Percentiles rank a stretch among this genome's conserved stretches.
These are phyloP conservation scores for Scolopax bukidnonensis DNA, from an alignment of 2,797 vertebrate genomes.

Conservation along the genomic window DNA sequence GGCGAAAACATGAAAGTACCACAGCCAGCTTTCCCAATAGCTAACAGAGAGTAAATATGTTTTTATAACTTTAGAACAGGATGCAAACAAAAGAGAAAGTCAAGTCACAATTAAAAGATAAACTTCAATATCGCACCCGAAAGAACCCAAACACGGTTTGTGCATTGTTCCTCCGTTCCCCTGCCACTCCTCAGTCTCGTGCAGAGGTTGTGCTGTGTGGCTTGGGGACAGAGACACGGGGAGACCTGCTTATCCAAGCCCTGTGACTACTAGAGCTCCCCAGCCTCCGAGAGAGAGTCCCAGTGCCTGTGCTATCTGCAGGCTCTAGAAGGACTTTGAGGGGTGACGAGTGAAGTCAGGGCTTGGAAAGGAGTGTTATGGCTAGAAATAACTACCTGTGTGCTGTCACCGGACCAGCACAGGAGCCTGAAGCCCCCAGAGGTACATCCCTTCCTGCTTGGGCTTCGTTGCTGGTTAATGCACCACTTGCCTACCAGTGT, in stretches of 20 bases:
- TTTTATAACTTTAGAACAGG: conserved; percentile 29
- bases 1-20: neutral
- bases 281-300: neutral
- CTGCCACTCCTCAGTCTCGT: neutral
- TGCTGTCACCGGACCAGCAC: neutral
- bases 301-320: neutral
- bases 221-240: neutral
- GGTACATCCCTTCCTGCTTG: neutral
- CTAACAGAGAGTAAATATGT: conserved; percentile 28
- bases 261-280: neutral
- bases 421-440: neutral
- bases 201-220: neutral
- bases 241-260: neutral
- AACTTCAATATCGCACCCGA: neutral
- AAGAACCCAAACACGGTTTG: neutral
- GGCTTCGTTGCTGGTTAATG: neutral
- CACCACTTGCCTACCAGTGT: neutral
- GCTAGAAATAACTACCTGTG: neutral
- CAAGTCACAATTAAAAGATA: neutral
- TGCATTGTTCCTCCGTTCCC: neutral
- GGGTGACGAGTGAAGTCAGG: neutral
- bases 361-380: neutral
- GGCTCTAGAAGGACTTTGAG: neutral
- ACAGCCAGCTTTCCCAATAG: neutral
- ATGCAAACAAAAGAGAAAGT: conserved; percentile 32